Conservation (phyloP, 1,140 invertebrate genomes). For the Drosophila lacertosa region DNA sequence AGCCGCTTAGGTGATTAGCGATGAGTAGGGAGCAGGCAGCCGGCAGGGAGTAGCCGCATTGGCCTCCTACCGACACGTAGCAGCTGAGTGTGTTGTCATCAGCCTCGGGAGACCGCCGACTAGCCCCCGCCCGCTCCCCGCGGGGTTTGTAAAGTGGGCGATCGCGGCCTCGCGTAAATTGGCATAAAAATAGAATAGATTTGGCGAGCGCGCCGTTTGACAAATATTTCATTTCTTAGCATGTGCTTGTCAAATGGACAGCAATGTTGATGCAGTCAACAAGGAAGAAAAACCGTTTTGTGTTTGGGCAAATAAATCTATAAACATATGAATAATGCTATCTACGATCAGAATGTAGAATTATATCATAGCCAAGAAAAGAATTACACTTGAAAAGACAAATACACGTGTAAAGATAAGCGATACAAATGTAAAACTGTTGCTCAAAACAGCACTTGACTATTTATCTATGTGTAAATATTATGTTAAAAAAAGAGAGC, state of each 20-base stretch:
- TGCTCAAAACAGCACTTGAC: too few relatives aligned
- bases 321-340: background rate
- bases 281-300: background rate
- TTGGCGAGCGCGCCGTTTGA: conserved; percentile 39
- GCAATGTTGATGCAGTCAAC: conserved; percentile 3
- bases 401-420: too few relatives aligned
- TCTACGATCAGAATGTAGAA: too few relatives aligned
- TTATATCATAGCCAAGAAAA: too few relatives aligned
- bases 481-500: too few relatives aligned
- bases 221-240: conserved; percentile 22
- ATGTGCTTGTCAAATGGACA: background rate
- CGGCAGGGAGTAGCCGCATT: background rate
- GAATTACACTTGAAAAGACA: too few relatives aligned
- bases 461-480: too few relatives aligned
- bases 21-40: background rate
- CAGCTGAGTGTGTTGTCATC: conserved; percentile 29
- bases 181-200: conserved; percentile 73
- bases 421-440: too few relatives aligned
- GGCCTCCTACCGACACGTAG: conserved; percentile 36
- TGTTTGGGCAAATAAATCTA: background rate
- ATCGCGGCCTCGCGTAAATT: conserved; percentile 66
- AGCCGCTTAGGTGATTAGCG: background rate
- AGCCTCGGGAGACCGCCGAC: conserved; percentile 12
- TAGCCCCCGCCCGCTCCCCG: background rate
- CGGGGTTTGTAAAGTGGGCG: conserved; percentile 55